These are phyloP conservation scores for Netelia fuscicornis DNA, from an alignment of 2,888 invertebrate species.

Conservation along the genomic window DNA sequence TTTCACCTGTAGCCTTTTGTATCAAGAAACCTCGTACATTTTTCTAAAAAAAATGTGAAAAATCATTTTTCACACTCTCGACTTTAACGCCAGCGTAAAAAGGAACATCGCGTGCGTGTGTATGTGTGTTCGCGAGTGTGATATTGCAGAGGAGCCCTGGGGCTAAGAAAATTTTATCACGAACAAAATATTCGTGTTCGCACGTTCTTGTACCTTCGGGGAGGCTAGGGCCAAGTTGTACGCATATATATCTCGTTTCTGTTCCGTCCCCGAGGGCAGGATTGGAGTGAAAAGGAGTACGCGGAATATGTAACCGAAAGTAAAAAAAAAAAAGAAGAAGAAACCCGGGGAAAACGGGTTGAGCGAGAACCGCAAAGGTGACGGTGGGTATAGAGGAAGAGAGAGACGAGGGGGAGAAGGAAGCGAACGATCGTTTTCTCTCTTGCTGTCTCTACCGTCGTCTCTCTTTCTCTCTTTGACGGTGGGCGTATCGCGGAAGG, in stretches of 20 bases:
- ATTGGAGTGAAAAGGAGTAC: slow-evolving; percentile 45
- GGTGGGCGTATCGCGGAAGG: slow-evolving; percentile 67
- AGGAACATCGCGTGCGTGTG: slow-evolving; percentile 1
- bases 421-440: slow-evolving; percentile 62
- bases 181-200: slow-evolving; percentile 60
- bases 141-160: slow-evolving; percentile 5
- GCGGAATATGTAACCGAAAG: neutral
- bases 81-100: slow-evolving; percentile 14
- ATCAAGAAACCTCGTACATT: neutral
- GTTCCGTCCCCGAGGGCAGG: slow-evolving; percentile 41
- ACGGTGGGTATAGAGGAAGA: slow-evolving; percentile 4
- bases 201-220: slow-evolving; percentile 25
- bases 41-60: slow-evolving; percentile 29
- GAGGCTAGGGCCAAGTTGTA: slow-evolving; percentile 30
- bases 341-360: slow-evolving; percentile 27
- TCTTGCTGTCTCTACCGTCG: too few species aligned
- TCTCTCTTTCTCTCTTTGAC: slow-evolving; percentile 46
- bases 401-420: slow-evolving; percentile 44
- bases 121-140: slow-evolving; percentile 3
- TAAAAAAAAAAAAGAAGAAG: neutral
- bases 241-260: slow-evolving; percentile 18
- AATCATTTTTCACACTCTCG: slow-evolving; percentile 36
- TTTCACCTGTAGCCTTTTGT: neutral
- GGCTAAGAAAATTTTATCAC: slow-evolving; percentile 44
- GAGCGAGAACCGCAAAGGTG: slow-evolving; percentile 19